phyloP scores from a whole-genome alignment of 2,113 vertebrate species.

The Coregonus clupeaformis region DNA sequence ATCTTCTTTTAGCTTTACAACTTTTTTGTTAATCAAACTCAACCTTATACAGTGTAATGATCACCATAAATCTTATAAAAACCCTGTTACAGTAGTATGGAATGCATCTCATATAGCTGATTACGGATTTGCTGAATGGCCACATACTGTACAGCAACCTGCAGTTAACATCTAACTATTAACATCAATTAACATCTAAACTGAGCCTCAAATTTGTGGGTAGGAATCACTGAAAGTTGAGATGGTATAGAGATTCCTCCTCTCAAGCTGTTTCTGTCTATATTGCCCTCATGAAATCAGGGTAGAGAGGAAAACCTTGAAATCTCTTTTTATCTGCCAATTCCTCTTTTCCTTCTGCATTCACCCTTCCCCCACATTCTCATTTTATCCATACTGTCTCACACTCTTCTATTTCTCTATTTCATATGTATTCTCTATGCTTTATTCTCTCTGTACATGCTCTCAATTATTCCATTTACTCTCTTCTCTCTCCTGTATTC shows the following conservation, averaged over 20 bases:
- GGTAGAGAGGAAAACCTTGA: neutral
- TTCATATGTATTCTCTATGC: neutral
- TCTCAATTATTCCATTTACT: neutral
- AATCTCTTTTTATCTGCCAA: neutral
- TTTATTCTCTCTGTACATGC: neutral
- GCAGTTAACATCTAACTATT: too few relatives aligned
- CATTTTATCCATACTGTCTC: neutral
- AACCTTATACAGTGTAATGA: too few relatives aligned
- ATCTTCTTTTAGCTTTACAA: too few relatives aligned
- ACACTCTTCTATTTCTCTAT: neutral
- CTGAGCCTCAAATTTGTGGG: too few relatives aligned
- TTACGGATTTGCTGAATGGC: too few relatives aligned
- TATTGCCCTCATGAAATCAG: neutral
- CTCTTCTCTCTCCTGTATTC: neutral
- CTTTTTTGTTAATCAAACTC: too few relatives aligned
- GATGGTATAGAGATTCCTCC: neutral
- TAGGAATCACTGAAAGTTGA: too few relatives aligned
- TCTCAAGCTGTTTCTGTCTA: neutral
- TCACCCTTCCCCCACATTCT: neutral
- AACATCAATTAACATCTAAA: too few relatives aligned
- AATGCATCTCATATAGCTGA: too few relatives aligned
- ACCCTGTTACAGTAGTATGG: too few relatives aligned
- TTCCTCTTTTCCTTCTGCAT: neutral
- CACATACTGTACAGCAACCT: too few relatives aligned
- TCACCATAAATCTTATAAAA: too few relatives aligned